Conservation (phyloP, 2,797 vertebrate genomes). For the Fistularia commersonii region DNA sequence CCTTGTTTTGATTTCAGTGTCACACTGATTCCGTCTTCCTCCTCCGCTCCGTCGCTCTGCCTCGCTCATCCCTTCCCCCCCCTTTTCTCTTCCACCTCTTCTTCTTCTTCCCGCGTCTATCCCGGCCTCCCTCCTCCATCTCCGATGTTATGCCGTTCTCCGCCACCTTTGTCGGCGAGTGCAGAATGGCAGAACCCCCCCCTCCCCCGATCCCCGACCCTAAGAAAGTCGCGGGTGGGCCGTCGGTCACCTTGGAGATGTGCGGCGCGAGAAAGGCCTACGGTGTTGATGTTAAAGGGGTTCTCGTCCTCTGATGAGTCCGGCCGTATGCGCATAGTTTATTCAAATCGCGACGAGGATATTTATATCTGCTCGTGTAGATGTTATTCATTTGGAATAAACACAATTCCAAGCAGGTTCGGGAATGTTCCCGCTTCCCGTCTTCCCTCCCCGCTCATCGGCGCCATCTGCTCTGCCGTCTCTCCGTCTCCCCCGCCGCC, state of each 20-base stretch:
- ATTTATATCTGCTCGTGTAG: background rate
- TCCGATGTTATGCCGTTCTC: too few species aligned
- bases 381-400: background rate
- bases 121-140: too few species aligned
- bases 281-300: too few species aligned
- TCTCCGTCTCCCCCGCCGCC: conserved; percentile 16
- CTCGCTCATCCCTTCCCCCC: background rate
- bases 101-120: too few species aligned
- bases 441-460: conserved; percentile 17
- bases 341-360: background rate
- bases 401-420: background rate
- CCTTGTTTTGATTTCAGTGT: conserved; percentile 63
- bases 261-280: too few species aligned
- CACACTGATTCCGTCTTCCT: conserved; percentile 42
- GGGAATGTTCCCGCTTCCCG: conserved; percentile 18
- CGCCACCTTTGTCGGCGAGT: too few species aligned
- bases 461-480: conserved; percentile 51
- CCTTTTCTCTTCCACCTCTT: background rate
- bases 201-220: too few species aligned
- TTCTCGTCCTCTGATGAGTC: too few species aligned
- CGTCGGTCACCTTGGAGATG: too few species aligned
- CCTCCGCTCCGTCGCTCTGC: background rate
- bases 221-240: too few species aligned
- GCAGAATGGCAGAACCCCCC: too few species aligned
- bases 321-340: background rate